Evolutionary conservation across 2,888 invertebrate genomes (phyloP).

Genomic region (Tricholauxania praeusta): DNA sequence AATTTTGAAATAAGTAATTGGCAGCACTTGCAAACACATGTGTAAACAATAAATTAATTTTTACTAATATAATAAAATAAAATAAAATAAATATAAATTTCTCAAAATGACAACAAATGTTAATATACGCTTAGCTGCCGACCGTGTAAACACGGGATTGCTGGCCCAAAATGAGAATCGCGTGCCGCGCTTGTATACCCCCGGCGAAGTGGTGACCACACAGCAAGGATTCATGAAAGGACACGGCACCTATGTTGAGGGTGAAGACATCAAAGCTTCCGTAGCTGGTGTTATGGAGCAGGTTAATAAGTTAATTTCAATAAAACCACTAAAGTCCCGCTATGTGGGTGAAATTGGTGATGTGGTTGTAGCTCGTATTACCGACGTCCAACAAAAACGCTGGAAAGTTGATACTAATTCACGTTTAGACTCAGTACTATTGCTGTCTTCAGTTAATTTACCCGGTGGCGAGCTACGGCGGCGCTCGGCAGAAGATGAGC

Average conservation of each 20-base stretch:
- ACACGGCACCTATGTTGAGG: constrained; percentile 94
- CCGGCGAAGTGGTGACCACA: constrained; percentile 88
- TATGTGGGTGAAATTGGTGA: constrained; percentile 96
- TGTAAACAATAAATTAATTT: too few species aligned
- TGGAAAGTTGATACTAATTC: constrained; percentile 98
- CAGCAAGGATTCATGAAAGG: constrained; percentile 79
- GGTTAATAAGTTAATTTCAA: constrained; percentile 94
- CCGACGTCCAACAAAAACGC: constrained; percentile 92
- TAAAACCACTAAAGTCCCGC: constrained; percentile 90
- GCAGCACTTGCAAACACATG: too few species aligned
- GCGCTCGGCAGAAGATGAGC: constrained; percentile 95
- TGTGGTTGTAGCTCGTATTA: constrained; percentile 93
- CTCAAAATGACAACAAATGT: constrained; percentile 67
- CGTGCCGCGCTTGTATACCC: constrained; percentile 80
- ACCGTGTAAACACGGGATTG: constrained; percentile 73
- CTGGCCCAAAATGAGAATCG: constrained; percentile 68
- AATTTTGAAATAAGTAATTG: too few species aligned
- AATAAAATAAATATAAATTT: too few species aligned
- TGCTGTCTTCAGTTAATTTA: constrained; percentile 93
- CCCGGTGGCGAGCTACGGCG: constrained; percentile 97
- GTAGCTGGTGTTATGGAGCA: constrained; percentile 95
- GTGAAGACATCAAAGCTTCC: constrained; percentile 87
- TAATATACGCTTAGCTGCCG: constrained; percentile 74
- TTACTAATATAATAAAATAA: too few species aligned
- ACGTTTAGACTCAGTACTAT: constrained; percentile 85